These are phyloP conservation scores for Leuciscus waleckii DNA, from an alignment of 2,797 vertebrate genomes.

Conservation along the genomic window DNA sequence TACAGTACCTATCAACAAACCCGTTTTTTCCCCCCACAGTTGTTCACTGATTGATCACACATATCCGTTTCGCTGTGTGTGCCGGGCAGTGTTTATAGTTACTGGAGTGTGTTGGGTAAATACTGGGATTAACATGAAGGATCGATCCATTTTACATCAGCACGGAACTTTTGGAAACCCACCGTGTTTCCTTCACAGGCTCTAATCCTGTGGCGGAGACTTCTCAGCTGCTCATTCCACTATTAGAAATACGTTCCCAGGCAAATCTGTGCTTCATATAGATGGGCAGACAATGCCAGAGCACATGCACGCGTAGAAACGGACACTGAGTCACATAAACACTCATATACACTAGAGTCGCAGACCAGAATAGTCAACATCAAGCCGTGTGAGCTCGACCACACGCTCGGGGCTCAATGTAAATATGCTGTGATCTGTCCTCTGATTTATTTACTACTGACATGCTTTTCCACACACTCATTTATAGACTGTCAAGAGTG, in stretches of 20 bases:
- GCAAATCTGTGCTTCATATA: slow-evolving; percentile 36
- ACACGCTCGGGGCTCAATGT: slow-evolving; percentile 21
- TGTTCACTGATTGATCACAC: slow-evolving; percentile 63
- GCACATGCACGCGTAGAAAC: slow-evolving; percentile 9
- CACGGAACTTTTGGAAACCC: slow-evolving; percentile 38
- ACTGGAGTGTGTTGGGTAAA: slow-evolving; percentile 63
- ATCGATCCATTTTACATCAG: slow-evolving; percentile 62
- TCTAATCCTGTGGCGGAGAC: slow-evolving; percentile 53
- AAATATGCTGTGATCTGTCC: slow-evolving; percentile 46
- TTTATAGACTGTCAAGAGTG: slow-evolving; percentile 48
- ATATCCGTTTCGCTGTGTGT: slow-evolving; percentile 59
- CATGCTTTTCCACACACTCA: slow-evolving; percentile 47
- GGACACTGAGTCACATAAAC: slow-evolving; percentile 22
- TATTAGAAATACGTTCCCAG: slow-evolving; percentile 13
- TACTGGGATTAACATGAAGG: slow-evolving; percentile 64
- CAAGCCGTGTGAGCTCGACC: slow-evolving; percentile 23
- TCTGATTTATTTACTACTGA: slow-evolving; percentile 48
- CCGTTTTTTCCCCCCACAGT: slow-evolving; percentile 20
- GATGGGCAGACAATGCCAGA: slow-evolving; percentile 33
- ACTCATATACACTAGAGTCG: slow-evolving; percentile 41
- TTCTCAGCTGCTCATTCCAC: slow-evolving; percentile 60
- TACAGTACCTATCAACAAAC: slow-evolving; percentile 44
- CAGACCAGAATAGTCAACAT: slow-evolving; percentile 34
- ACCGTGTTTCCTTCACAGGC: slow-evolving; percentile 32
- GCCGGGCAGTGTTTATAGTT: slow-evolving; percentile 64